phyloP scores from a whole-genome alignment of 2,888 invertebrate species.

The Gortyna flavago region DNA sequence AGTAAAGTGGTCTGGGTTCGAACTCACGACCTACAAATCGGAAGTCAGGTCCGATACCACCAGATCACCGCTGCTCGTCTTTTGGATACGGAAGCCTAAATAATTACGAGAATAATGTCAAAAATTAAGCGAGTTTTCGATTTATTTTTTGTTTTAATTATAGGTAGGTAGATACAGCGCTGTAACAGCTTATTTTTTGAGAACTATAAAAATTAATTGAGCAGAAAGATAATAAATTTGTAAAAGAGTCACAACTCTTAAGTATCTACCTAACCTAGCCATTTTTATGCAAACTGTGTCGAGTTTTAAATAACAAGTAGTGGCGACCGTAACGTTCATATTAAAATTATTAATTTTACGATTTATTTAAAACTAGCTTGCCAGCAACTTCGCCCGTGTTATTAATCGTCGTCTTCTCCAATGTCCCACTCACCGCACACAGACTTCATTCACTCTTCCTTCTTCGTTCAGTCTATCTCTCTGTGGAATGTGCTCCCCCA shows the following conservation, averaged over 20 bases:
- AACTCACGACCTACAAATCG: too few relatives aligned
- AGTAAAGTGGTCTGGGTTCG: too few relatives aligned
- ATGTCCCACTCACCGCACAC: too few relatives aligned
- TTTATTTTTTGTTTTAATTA: constrained; percentile 36
- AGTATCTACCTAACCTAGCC: neutral
- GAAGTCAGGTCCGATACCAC: too few relatives aligned
- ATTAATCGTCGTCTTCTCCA: too few relatives aligned
- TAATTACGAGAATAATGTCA: constrained; percentile 11
- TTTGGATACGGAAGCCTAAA: constrained; percentile 1
- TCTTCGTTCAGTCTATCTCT: too few relatives aligned
- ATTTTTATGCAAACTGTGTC: neutral
- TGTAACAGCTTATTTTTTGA: constrained; percentile 41
- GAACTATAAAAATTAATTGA: constrained; percentile 41
- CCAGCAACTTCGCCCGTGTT: too few relatives aligned
- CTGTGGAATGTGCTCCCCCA: too few relatives aligned
- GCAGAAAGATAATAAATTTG: constrained; percentile 31
- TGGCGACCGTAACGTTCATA: neutral
- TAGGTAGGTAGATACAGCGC: too few relatives aligned
- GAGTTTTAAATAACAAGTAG: neutral
- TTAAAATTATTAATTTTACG: neutral
- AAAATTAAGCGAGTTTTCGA: constrained; percentile 1
- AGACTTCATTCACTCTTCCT: too few relatives aligned
- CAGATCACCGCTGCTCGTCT: neutral
- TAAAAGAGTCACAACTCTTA: neutral
- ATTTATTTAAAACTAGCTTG: neutral